Evolutionary conservation across 2,888 invertebrate species (phyloP), one percentile per base, ranked within the genome.

Genomic region (Eupithecia vulgata): DNA sequence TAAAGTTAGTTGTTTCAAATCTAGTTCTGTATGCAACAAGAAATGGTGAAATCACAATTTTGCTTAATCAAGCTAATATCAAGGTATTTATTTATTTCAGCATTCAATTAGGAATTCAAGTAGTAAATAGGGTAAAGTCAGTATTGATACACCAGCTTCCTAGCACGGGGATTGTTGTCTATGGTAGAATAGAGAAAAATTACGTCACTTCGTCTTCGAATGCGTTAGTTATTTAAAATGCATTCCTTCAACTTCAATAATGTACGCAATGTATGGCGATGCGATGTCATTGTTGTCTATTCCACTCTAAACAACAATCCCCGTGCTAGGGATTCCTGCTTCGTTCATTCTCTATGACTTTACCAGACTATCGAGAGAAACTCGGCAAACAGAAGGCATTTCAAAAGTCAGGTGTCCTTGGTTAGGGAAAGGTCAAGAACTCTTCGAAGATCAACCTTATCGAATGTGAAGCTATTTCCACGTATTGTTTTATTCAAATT

Each of bases 21-120:
- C 62, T 61, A 35, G 62, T 35, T 64, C 35, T 64, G 35, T 57
- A 64, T 17, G 62, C 62, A 64, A 64, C 12, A 34, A n/a, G n/a
- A 64, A 37, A 64, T 61, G 17, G 62, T 64, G 62, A 64, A 64
- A 64, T 5, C 25, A 57, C 21, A 25, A 52, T 52, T 10, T 13
- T 12, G 57, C 57, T 57, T 21, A 4, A 25, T 12, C 13, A 25
- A 57, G 13, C 12, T 12, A 57, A 57, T 45, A 30, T 30, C 30
- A 30, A 30, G 30, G 30, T 30, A 30, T 30, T 30, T 30, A 30
- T 30, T 30, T 30, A 30, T 30, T 1, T 4, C 30, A 30, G 30
- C 30, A 4, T 30, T n/a, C n/a, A n/a, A n/a, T n/a, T n/a, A 4
- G 1, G 5, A 52, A 21, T 52, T 52, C 10, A 52, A 21, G 2